Evolutionary conservation across 2,797 vertebrate genomes (phyloP), one percentile per base, ranked within the genome.

Genomic region (Siniperca scherzeri): DNA sequence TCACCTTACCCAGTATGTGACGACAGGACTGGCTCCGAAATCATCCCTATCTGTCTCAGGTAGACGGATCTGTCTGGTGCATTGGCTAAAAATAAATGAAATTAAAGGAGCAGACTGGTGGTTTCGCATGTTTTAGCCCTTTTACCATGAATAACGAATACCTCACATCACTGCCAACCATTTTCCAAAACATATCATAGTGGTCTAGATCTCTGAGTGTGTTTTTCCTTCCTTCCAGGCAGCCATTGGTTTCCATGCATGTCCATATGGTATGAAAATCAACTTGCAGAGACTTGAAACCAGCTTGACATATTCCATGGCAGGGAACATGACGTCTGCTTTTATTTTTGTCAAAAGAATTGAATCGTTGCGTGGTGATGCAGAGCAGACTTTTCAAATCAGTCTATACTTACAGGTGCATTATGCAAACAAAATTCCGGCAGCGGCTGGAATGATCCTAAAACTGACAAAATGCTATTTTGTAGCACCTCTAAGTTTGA

Each of bases 231-330:
- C 69, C 77, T 74, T 70, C 68, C 73, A 81, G 81, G 53, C 87
- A 55, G 69, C 68, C 76, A 68, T 8, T 74, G 74, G 80, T 90
- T 89, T 90, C 80, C 90, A 70, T 69, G 86, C 40, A 46, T 4
- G 40, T 64, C 80, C 87, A 88, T 82, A 81, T 89, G 87, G 82
- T 89, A 85, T 1, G 66, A 80, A 82, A 78, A 88, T 91, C 80
- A 91, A 38, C 76, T 53, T 40, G 64, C 61, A 53, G 66, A 53
- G 46, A 69, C 71, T 53, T 78, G 59, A 85, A 76, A 80, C 38
- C 36, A 38, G 53, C 62, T 33, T 72, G 60, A 83, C 77, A 70
- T 64, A 76, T 80, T 77, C 75, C 79, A 70, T 87, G 73, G 66
- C 46, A 62, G 74, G 16, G 30, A 82, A 61, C 55, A 22, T 57